Evolutionary conservation across 2,113 vertebrate genomes (phyloP), one percentile per base, ranked within the genome.

Genomic region (Gobio gobio): DNA sequence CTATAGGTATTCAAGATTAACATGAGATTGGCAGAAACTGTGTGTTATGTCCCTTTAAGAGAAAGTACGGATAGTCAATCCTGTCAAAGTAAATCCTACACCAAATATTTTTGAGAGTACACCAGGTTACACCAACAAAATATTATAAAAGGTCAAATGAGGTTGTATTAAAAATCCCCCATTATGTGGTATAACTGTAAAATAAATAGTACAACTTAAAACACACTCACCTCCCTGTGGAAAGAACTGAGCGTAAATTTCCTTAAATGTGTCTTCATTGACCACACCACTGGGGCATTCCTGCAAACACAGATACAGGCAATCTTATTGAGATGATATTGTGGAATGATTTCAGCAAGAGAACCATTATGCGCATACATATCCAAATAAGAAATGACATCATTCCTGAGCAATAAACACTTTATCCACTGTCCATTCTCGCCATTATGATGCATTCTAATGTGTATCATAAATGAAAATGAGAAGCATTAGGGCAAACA

Each of bases 201-300:
- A 40, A 2, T n/a, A 70, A 82, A 64, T 7, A 24, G 22, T 14
- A 10, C 64, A 4, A 47, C 5, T 64, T 24, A 14, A 84, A 40
- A 73, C 59, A 81, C 86, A 94, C 97, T 91, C 88, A 99, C 98
- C 98, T 96, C 98, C 98, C 93, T 99, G 98, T 59, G 98, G 98
- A 91, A 99, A 99, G 93, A 99, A 99, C 93, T 99, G 97, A 3
- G 97, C 92, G 90, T 99, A 99, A 94, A 99, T 99, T 86, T 97
- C 97, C 94, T 98, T 99, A 93, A 99, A 99, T 58, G 97, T 98
- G 33, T 99, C 97, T 93, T 99, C 98, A 83, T 98, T 98, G 94
- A 99, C 97, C 91, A 99, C 94, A 88, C 98, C 98, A 82, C 97
- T 99, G 91, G 98, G 97, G 63, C 97, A 99, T 93, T 99, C 98